Conservation (phyloP, 2,888 invertebrate genomes). For the Punctoribates punctum region DNA sequence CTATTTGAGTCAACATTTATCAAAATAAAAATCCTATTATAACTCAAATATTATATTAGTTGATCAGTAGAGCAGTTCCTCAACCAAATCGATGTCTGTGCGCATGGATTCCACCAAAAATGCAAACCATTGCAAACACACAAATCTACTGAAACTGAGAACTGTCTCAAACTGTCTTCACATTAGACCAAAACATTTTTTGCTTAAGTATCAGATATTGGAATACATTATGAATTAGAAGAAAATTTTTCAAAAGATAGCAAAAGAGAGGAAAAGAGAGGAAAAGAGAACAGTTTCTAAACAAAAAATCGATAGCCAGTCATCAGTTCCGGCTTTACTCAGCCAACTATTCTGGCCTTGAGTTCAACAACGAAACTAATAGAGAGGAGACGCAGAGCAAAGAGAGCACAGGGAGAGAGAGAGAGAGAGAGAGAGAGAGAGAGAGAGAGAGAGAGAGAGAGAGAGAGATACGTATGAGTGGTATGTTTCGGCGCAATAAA, state of each 20-base stretch:
- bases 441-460: too few species aligned
- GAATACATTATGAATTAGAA: constrained; percentile 12
- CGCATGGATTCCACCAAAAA: neutral
- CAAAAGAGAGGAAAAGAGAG: too few species aligned
- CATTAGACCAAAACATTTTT: neutral
- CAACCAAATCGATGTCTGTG: constrained; percentile 6
- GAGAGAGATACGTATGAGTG: neutral
- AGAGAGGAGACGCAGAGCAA: neutral
- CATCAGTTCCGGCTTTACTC: constrained; percentile 31
- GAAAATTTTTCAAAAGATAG: neutral
- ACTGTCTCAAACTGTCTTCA: neutral
- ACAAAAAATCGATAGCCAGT: constrained; percentile 29
- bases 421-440: neutral
- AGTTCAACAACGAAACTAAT: constrained; percentile 5
- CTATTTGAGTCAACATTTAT: constrained; percentile 28
- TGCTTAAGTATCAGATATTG: neutral
- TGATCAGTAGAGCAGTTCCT: constrained; percentile 1
- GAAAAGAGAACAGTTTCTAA: neutral
- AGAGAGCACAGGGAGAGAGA: neutral
- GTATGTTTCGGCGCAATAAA: constrained; percentile 31
- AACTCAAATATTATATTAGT: constrained; percentile 13
- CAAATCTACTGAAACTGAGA: neutral
- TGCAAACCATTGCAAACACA: neutral
- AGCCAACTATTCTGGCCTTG: constrained; percentile 31
- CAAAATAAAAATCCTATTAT: constrained; percentile 35